Evolutionary conservation across 1,140 invertebrate species (phyloP).

Genomic region (Chelonus insularis): DNA sequence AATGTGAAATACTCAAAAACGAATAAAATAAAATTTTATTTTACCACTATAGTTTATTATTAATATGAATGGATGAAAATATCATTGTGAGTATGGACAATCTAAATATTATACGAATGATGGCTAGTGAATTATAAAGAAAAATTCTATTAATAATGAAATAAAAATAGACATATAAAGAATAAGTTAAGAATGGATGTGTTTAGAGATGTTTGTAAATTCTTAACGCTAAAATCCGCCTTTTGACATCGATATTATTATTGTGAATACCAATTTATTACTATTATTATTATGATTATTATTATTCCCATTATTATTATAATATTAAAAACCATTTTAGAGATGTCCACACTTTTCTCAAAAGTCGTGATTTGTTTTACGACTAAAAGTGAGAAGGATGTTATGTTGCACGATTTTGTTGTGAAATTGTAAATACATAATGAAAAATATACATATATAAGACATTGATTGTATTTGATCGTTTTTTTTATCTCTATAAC

Average conservation of each 20-base stretch:
- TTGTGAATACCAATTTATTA: slow-evolving; percentile 41
- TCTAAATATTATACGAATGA: slow-evolving; percentile 41
- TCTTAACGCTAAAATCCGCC: slow-evolving; percentile 26
- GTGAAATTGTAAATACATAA: slow-evolving; percentile 54
- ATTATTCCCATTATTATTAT: slow-evolving; percentile 34
- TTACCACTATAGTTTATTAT: slow-evolving; percentile 35
- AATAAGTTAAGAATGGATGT: no score
- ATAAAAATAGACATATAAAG: no score
- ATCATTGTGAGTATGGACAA: slow-evolving; percentile 49
- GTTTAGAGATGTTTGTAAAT: no score
- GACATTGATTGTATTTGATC: slow-evolving; percentile 23
- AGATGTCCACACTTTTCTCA: slow-evolving; percentile 37
- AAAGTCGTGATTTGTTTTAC: slow-evolving; percentile 33
- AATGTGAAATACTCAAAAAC: no score
- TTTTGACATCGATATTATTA: slow-evolving; percentile 33
- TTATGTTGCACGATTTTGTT: slow-evolving; percentile 49
- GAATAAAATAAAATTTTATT: no score
- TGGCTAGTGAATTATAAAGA: slow-evolving; percentile 1
- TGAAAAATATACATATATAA: slow-evolving; percentile 46
- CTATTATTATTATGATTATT: slow-evolving; percentile 42
- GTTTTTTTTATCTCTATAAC: no score
- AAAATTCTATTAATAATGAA: no score
- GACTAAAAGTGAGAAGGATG: slow-evolving; percentile 38
- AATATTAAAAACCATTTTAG: slow-evolving; percentile 34
- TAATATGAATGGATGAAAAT: slow-evolving; percentile 31